Evolutionary conservation across 2,797 vertebrate genomes (phyloP).

Genomic region (Enteromius argenteus): DNA sequence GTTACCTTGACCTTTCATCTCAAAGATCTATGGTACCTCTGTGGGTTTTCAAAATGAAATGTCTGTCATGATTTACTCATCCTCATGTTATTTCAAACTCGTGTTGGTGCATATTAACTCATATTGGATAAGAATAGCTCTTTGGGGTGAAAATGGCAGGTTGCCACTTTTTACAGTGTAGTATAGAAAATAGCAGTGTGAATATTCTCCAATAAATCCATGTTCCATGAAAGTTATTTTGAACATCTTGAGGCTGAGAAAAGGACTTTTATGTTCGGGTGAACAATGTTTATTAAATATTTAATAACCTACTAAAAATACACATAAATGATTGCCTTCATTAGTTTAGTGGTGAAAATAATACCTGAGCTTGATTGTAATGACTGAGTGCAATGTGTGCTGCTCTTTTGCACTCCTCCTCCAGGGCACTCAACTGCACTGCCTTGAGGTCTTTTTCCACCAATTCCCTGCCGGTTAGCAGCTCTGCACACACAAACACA

Average conservation of each 20-base stretch:
- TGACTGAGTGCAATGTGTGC: conserved; percentile 64
- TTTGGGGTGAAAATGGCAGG: not conserved
- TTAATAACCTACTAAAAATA: conserved; percentile 6
- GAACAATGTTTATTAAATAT: conserved; percentile 1
- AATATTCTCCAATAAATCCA: not conserved
- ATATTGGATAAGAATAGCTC: not conserved
- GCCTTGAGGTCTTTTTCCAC: conserved; percentile 69
- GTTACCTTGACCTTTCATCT: conserved; percentile 48
- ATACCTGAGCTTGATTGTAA: conserved; percentile 80
- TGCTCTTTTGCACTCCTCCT: conserved; percentile 72
- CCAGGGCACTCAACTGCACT: conserved; percentile 64
- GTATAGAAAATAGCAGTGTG: not conserved
- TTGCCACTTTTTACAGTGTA: not conserved
- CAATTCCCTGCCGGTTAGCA: conserved; percentile 59
- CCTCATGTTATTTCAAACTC: not conserved
- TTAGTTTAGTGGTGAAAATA: not conserved
- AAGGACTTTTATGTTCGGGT: not conserved
- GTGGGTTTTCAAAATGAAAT: not conserved
- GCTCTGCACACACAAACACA: conserved; percentile 65
- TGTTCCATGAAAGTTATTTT: not conserved
- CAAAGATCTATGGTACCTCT: conserved; percentile 50
- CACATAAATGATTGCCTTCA: not conserved
- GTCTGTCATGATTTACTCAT: not conserved
- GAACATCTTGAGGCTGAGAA: not conserved
- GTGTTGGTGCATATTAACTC: not conserved